phyloP scores from a whole-genome alignment of 1,140 invertebrate species.

The Polypedilum vanderplanki region DNA sequence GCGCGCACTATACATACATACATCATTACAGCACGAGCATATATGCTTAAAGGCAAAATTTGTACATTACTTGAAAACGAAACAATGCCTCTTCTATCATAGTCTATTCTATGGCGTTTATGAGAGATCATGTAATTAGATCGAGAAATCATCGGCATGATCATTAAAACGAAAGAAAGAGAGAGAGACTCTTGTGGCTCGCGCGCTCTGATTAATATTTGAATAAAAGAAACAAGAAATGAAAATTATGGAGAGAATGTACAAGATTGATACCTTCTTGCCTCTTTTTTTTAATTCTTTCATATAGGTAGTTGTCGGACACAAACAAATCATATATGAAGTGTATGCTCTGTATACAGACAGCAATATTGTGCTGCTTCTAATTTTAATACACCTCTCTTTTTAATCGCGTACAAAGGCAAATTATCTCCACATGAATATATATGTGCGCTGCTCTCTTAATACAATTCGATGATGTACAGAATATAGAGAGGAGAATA shows the following conservation, averaged over 20 bases:
- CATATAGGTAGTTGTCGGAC: not conserved
- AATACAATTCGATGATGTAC: conserved; percentile 12
- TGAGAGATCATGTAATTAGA: conserved; percentile 11
- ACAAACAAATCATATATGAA: too few species aligned
- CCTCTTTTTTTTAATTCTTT: not conserved
- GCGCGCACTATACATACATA: not conserved
- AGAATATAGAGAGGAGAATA: not conserved
- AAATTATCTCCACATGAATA: conserved; percentile 14
- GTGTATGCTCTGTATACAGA: too few species aligned
- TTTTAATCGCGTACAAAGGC: conserved; percentile 2
- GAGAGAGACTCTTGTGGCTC: not conserved
- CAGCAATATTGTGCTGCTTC: not conserved
- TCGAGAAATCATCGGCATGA: conserved; percentile 8
- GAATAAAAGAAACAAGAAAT: conserved; percentile 19
- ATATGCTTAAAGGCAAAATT: not conserved
- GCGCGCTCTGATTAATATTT: conserved; percentile 10
- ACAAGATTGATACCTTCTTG: conserved; percentile 5
- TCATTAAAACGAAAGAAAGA: too few species aligned
- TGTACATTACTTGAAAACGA: conserved; percentile 1
- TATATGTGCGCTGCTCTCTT: not conserved
- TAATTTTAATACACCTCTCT: conserved; percentile 2
- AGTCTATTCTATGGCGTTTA: not conserved
- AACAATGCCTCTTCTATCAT: not conserved
- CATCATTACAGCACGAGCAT: not conserved
- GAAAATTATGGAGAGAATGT: not conserved